Percentiles rank a stretch among this genome's conserved stretches.
Conservation (phyloP, 1,140 invertebrate species). For the Lepidurus arcticus region DNA sequence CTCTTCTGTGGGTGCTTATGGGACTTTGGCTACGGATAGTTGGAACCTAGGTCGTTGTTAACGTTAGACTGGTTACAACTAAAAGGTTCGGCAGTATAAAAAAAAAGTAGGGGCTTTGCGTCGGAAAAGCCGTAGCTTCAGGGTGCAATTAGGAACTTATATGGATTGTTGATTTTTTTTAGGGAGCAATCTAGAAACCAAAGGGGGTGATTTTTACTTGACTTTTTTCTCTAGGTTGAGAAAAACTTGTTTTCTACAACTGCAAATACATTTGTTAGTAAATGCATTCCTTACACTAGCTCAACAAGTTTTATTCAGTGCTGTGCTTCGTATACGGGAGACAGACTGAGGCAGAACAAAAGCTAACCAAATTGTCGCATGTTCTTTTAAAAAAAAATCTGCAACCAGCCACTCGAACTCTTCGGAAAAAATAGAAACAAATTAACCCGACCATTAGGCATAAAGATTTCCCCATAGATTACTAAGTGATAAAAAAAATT, state of each 20-base stretch:
- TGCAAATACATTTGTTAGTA: conserved; percentile 22
- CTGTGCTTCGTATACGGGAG: conserved; percentile 9
- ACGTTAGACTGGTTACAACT: too few relatives aligned
- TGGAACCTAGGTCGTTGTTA: too few relatives aligned
- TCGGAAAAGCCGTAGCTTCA: not conserved
- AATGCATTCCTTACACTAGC: not conserved
- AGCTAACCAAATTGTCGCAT: conserved; percentile 10
- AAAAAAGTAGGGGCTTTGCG: too few relatives aligned
- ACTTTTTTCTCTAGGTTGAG: not conserved
- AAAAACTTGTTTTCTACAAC: not conserved
- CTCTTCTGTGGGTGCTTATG: not conserved
- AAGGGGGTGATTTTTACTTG: not conserved
- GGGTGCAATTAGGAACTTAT: not conserved
- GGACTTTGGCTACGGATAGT: not conserved
- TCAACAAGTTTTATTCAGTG: conserved; percentile 22
- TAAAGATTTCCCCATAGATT: conserved; percentile 2
- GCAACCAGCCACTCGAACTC: not conserved
- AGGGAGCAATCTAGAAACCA: not conserved
- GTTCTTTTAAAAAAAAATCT: conserved; percentile 9
- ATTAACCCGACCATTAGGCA: not conserved
- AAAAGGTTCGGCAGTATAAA: too few relatives aligned
- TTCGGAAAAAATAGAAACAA: not conserved
- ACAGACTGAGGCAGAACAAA: not conserved
- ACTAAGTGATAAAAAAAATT: not conserved
- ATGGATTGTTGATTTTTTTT: not conserved